Percentiles rank a stretch among this genome's conserved stretches.
Conservation (phyloP, 2,113 vertebrate genomes). For the Anhinga rufa region DNA sequence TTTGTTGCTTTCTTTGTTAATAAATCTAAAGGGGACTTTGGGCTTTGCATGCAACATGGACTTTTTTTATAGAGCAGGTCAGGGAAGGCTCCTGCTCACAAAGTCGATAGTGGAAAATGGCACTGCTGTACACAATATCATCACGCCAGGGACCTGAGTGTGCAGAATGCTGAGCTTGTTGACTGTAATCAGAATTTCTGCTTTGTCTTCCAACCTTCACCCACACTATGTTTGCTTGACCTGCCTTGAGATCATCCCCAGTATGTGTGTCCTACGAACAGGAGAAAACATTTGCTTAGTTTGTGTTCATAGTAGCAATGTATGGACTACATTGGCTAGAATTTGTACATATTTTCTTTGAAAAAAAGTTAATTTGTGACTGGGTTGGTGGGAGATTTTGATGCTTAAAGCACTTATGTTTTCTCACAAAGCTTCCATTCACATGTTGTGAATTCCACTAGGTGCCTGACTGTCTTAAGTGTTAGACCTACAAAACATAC, state of each 20-base stretch:
- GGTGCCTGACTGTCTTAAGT: rapidly evolving
- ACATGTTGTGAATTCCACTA: neutral
- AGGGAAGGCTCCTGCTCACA: neutral
- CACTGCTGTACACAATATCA: neutral
- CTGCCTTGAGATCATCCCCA: neutral
- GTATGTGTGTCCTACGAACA: neutral
- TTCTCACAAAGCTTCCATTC: neutral
- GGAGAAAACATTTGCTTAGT: neutral
- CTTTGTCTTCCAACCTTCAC: neutral
- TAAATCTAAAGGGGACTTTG: neutral
- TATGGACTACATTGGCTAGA: neutral
- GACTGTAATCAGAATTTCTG: neutral
- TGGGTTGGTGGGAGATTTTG: neutral
- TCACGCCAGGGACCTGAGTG: neutral
- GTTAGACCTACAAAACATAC: neutral
- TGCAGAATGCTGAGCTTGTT: conserved; percentile 13
- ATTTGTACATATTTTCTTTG: neutral
- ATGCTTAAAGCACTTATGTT: neutral
- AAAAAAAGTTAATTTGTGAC: neutral
- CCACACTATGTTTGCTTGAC: neutral
- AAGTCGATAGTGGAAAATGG: neutral
- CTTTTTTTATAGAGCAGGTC: neutral
- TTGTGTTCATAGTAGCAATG: neutral
- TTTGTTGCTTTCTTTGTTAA: conserved; percentile 27
- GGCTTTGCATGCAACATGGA: neutral